Base-by-base conservation (phyloP, 2,888 invertebrate species). In the Drepanosiphum platanoidis region DNA sequence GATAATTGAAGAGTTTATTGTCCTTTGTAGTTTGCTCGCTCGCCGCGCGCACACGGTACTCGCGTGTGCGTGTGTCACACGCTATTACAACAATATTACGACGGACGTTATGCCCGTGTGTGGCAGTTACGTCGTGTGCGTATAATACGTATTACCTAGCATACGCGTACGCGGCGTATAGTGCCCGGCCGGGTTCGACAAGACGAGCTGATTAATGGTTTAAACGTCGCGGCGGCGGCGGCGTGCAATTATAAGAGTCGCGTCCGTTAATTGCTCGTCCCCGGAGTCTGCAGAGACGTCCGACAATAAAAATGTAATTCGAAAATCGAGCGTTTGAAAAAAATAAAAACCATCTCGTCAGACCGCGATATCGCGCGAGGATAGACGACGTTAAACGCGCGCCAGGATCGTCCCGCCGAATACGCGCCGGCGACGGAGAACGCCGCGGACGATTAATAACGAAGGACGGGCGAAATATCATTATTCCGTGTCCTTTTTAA, bases 121-220 rank as follows among this genome's bases (percentile, higher is more conserved):
- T 9, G 61, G 22, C 27, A 61, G 61, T 61, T 7, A 9, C n/a
- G 1, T 61, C 27, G 7, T 61, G 61, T n/a, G 9, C 9, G 8
- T 9, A 7, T 42, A 42, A 42, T 7, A 9, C 27, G 9, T 61
- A 9, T 61, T 2, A 9, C 11, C 42, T 42, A 42, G n/a, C n/a
- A n/a, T n/a, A n/a, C n/a, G n/a, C 1, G 2, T 52, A 52, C 22
- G 52, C 39, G 39, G 39, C 22, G 42, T 61, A 61, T 8, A 61
- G 27, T 61, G 8, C 22, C 27, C 61, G 61, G n/a, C 15, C 32
- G 66, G 66, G 42, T 66, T 79, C 79, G 66, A 79, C 79, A 66
- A 79, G 46, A 66, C 42, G 46, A n/a, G 32, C 46, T 79, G 79
- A 79, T 79, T 79, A 66, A 79, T 79, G 66, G 42, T 79, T 32